These are phyloP conservation scores for Amiota minor DNA, from an alignment of 2,888 invertebrate genomes.

Conservation along the genomic window DNA sequence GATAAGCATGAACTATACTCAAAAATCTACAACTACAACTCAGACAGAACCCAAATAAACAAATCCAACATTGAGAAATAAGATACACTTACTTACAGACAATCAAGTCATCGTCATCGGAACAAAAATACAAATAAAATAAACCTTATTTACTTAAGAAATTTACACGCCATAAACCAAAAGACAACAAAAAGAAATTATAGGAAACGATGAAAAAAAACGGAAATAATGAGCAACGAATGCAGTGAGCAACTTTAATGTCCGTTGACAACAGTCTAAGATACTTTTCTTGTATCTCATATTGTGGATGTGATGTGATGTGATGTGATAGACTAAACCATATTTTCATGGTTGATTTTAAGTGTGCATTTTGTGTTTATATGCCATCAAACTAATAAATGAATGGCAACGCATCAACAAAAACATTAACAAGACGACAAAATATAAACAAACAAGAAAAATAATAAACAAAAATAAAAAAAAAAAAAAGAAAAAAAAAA, in stretches of 20 bases:
- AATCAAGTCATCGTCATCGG: too few species aligned
- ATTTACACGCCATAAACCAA: slow-evolving; percentile 25
- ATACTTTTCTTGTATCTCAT: neutral
- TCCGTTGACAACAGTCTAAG: slow-evolving; percentile 5
- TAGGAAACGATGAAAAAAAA: neutral
- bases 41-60: too few species aligned
- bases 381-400: neutral
- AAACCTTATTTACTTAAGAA: slow-evolving; percentile 23
- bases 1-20: too few species aligned
- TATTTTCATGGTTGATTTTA: neutral
- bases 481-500: too few species aligned
- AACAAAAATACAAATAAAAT: neutral
- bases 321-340: neutral
- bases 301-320: neutral
- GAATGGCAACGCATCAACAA: too few species aligned
- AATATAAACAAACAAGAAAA: too few species aligned
- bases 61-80: too few species aligned
- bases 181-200: neutral
- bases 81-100: too few species aligned
- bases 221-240: neutral
- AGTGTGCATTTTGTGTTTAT: slow-evolving; percentile 5
- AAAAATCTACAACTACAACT: too few species aligned
- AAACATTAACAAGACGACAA: too few species aligned
- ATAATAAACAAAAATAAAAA: too few species aligned
- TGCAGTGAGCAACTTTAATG: neutral